Evolutionary conservation across 2,888 invertebrate genomes (phyloP).

Genomic region (Imbricaverruca yamaguchii): DNA sequence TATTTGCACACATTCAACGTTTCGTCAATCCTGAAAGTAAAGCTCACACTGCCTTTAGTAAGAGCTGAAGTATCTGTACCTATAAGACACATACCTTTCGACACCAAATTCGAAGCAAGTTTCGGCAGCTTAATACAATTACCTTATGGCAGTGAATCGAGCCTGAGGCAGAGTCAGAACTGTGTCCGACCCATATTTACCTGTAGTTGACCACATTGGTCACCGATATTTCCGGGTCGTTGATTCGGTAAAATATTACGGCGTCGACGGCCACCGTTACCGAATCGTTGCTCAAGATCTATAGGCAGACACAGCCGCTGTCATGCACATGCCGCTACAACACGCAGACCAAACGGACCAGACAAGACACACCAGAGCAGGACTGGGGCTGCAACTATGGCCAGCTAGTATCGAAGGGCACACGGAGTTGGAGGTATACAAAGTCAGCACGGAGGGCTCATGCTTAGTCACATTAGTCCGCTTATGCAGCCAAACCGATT

Average conservation of each 20-base stretch:
- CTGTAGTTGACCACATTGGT: constrained; percentile 50
- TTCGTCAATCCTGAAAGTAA: no score
- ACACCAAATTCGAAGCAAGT: no score
- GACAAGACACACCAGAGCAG: not conserved
- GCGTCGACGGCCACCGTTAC: constrained; percentile 39
- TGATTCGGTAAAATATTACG: constrained; percentile 41
- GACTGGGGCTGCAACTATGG: no score
- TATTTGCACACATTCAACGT: no score
- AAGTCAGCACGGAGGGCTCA: not conserved
- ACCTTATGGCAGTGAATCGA: no score
- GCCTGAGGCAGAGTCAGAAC: no score
- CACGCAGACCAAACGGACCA: not conserved
- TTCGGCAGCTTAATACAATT: no score
- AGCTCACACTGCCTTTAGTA: no score
- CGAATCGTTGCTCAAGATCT: constrained; percentile 35
- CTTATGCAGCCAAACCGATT: no score
- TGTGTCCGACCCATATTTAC: constrained; percentile 25
- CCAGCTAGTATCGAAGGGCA: not conserved
- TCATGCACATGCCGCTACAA: not conserved
- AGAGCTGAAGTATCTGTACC: no score
- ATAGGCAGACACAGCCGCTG: constrained; percentile 9
- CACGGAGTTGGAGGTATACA: not conserved
- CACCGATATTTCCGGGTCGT: constrained; percentile 49
- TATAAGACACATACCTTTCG: no score
- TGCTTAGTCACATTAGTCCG: not conserved